Evolutionary conservation across 2,113 vertebrate species (phyloP), one percentile per base, ranked within the genome.

Genomic region (Myrmecophaga tridactyla): DNA sequence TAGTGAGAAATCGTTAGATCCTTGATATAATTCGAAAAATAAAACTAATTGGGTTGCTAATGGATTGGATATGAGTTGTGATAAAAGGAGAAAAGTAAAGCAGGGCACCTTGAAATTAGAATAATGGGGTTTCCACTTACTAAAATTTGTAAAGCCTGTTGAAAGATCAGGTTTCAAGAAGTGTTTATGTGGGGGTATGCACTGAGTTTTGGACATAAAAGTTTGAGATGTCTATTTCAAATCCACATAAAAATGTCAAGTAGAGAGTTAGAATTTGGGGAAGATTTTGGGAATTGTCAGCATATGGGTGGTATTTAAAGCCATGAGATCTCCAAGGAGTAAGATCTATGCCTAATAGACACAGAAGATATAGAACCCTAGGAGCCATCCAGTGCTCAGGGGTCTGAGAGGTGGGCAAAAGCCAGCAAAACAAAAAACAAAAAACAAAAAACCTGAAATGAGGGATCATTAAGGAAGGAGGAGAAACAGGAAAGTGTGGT

Each of bases 191-290:
- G 53, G 18, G 46, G 31, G 11, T 43, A 34, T 56, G 36, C 29
- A 20, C 88, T 88, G 46, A 29, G 5, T 93, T 95, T 88, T 83
- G n/a, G n/a, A 70, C 27, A 46, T 17, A 63, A 85, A 86, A 72
- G 17, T 34, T 70, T 77, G 60, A 89, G 13, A 56, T 72, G 10
- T 43, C 56, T 67, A 43, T 80, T 92, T 73, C 20, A 25, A 51
- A 76, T 65, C 41, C 51, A 70, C 73, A 36, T 39, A 75, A 48
- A 69, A 23, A 53, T 21, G 27, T 76, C 29, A 72, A n/a, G 3
- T 12, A 77, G 76, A 63, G 31, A 97, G 36, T 48, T 70, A n/a
- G 84, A 83, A 89, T 88, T 93, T 69, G 21, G 80, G 58, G 34
- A 15, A n/a, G n/a, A 86, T 39, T 25, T n/a, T 89, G 77, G 48